Evolutionary conservation across 2,797 vertebrate genomes (phyloP).

Genomic region (Kryptolebias ocellatus): DNA sequence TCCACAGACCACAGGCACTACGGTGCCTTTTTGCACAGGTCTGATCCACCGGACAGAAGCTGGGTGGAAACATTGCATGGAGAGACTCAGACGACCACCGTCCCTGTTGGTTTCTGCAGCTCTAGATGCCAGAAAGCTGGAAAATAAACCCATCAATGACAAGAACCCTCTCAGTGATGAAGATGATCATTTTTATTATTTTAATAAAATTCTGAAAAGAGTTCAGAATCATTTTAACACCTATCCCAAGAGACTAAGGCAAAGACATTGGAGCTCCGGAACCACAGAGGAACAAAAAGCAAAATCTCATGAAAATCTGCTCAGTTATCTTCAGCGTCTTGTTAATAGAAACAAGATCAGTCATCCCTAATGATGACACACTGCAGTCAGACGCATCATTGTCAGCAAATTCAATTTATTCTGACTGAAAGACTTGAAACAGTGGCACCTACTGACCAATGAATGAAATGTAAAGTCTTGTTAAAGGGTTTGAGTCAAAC

Average conservation of each 20-base stretch:
- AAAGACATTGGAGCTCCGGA: neutral
- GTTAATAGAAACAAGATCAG: conserved; percentile 13
- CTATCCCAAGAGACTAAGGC: neutral
- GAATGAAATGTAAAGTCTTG: neutral
- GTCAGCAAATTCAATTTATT: too few species aligned
- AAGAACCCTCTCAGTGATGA: neutral
- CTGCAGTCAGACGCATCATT: neutral
- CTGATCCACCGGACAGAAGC: conserved; percentile 56
- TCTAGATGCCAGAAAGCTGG: neutral
- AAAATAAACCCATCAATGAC: neutral
- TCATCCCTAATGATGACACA: neutral
- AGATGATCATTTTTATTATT: conserved; percentile 59
- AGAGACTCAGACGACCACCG: conserved; percentile 7
- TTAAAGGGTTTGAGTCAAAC: neutral
- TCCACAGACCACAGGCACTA: conserved; percentile 31
- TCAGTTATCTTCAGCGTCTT: conserved; percentile 18
- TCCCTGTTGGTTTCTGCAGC: neutral
- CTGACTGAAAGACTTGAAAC: neutral
- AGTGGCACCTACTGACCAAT: conserved; percentile 1
- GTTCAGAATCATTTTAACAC: conserved; percentile 22
- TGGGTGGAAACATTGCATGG: conserved; percentile 50
- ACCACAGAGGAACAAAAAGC: neutral
- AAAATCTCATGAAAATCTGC: conserved; percentile 4
- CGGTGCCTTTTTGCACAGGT: conserved; percentile 34
- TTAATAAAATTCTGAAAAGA: conserved; percentile 48